These are phyloP conservation scores for Hyalella azteca DNA, from an alignment of 2,888 invertebrate genomes.

Conservation along the genomic window DNA sequence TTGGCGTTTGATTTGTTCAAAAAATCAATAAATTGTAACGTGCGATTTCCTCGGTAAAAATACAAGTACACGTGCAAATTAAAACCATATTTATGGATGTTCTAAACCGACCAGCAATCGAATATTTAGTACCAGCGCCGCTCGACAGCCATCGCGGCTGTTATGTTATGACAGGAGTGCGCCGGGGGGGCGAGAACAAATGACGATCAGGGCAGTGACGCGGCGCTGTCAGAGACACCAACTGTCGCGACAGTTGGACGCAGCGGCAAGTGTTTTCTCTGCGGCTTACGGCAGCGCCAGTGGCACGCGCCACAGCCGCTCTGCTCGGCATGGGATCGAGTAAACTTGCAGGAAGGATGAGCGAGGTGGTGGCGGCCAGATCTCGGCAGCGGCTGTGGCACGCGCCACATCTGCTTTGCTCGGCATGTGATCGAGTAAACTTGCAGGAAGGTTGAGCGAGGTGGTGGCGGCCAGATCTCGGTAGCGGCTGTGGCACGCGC, in stretches of 20 bases:
- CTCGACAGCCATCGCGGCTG: background rate
- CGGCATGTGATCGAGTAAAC: background rate
- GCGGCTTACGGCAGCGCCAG: background rate
- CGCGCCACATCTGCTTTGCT: background rate
- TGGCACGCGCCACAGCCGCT: background rate
- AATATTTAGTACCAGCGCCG: background rate
- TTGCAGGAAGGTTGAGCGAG: background rate
- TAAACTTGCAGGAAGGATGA: background rate
- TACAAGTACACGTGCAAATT: no score
- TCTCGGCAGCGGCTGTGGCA: background rate
- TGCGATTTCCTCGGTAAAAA: no score
- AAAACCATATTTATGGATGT: no score
- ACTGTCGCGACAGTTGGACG: constrained; percentile 8
- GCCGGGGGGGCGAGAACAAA: background rate
- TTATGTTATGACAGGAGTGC: background rate
- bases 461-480: background rate
- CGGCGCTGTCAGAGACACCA: background rate
- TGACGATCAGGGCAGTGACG: background rate
- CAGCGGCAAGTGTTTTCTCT: constrained; percentile 5
- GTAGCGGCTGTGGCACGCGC: background rate
- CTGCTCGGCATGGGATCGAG: background rate
- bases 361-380: background rate
- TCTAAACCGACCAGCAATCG: no score
- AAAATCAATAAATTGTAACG: no score
- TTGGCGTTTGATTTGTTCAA: no score